Conservation (phyloP, 1,140 invertebrate genomes). For the Pissodes strobi region DNA sequence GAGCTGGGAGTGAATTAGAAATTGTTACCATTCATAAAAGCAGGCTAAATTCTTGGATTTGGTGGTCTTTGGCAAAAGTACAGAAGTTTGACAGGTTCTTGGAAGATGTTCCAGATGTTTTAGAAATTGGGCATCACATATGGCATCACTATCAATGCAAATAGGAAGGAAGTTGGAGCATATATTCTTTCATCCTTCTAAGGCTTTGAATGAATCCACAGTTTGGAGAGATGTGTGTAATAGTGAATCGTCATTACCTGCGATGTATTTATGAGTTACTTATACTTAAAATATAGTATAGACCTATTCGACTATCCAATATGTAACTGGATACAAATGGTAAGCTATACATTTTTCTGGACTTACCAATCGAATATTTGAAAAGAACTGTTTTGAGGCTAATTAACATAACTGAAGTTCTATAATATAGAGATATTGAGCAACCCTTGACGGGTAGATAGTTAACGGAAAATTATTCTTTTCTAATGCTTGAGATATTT, state of each 20-base stretch:
- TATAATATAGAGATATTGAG: too few species aligned
- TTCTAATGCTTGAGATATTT: constrained; percentile 13
- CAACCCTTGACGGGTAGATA: not conserved
- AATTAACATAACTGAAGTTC: too few species aligned
- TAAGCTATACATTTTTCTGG: too few species aligned
- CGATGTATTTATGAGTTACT: constrained; percentile 17
- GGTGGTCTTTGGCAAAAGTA: not conserved
- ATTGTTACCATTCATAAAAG: not conserved
- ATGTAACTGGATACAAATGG: too few species aligned
- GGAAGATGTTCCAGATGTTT: not conserved
- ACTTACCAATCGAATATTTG: too few species aligned
- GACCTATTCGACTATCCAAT: too few species aligned
- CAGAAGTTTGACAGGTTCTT: not conserved
- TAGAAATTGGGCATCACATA: constrained; percentile 1
- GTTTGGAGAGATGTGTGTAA: not conserved
- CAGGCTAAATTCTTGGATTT: not conserved
- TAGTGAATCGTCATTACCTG: constrained; percentile 5
- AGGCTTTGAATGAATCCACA: not conserved
- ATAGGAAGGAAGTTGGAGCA: not conserved
- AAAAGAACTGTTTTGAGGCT: too few species aligned
- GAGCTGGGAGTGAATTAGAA: not conserved
- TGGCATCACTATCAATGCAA: not conserved
- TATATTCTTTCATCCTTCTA: not conserved
- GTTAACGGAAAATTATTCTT: constrained; percentile 18
- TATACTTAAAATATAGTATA: too few species aligned